These are phyloP conservation scores for Orestias chungarensis DNA, from an alignment of 2,797 vertebrate species.

Conservation along the genomic window DNA sequence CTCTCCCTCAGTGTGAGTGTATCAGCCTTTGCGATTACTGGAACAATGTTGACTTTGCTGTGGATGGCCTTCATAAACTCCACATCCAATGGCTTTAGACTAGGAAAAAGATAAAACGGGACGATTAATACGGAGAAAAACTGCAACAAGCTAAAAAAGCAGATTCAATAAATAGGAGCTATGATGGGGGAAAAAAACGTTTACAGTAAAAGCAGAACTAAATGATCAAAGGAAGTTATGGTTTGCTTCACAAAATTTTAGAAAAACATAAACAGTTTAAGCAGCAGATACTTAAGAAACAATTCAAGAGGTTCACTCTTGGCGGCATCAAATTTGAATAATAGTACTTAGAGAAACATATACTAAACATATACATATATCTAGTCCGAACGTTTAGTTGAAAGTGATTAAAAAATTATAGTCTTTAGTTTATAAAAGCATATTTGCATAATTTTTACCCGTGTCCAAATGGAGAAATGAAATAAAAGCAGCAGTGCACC, in stretches of 20 bases:
- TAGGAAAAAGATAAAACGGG: slow-evolving; percentile 39
- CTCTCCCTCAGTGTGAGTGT: slow-evolving; percentile 86
- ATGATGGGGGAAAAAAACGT: background rate
- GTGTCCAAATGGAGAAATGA: slow-evolving; percentile 97
- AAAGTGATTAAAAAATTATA: background rate
- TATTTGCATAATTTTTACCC: slow-evolving; percentile 78
- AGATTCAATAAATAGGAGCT: slow-evolving; percentile 2
- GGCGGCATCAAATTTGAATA: background rate
- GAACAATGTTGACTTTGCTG: slow-evolving; percentile 89
- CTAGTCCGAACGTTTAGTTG: background rate
- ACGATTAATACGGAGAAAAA: slow-evolving; percentile 5
- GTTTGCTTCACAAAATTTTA: background rate
- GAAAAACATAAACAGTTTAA: background rate
- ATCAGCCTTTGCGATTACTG: slow-evolving; percentile 89
- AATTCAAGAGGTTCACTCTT: slow-evolving; percentile 16
- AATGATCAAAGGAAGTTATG: background rate
- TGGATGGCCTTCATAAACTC: slow-evolving; percentile 92
- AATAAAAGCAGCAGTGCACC: slow-evolving; percentile 99
- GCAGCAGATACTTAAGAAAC: background rate
- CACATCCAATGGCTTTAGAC: slow-evolving; percentile 87
- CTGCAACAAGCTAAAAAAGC: background rate
- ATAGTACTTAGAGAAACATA: background rate
- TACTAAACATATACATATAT: background rate
- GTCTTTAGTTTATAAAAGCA: background rate
- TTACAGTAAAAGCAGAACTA: background rate